Base-by-base conservation (phyloP, 2,888 invertebrate species). In the Euspilapteryx auroguttella region DNA sequence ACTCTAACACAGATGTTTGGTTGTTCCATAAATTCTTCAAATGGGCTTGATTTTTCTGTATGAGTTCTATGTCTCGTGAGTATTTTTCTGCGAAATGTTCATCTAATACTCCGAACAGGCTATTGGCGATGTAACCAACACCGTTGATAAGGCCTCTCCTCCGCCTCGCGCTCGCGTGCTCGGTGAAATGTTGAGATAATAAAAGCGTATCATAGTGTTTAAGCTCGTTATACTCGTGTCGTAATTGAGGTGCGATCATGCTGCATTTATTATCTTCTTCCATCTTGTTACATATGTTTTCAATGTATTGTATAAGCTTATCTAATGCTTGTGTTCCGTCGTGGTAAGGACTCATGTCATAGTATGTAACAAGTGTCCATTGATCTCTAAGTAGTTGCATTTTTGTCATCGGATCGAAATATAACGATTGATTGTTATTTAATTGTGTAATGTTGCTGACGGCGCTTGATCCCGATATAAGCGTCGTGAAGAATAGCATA, bases 1-100 rank as follows among this genome's bases (percentile, higher is more conserved):
- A 24, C 22, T 40, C 37, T 7, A 38, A 30, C 2, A 40, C 15
- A 1, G 40, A 36, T 9, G 40, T 40, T 25, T 38, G 40, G 27
- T 38, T 36, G 28, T 31, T 34, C 38, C 34, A 36, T n/a, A 36
- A 11, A 20, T 15, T 3, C 2, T 17, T 17, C 14, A 34, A 23
- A 27, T 37, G 35, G 7, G 31, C 25, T 14, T 38, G 25, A 27
- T 38, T 36, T 2, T 34, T 12, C 12, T 15, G 12, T 15, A 38
- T 21, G 4, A 29, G 11, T 1, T 25, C 20, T 12, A 36, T 38
- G 25, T 39, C 34, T n/a, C 25, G 20, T 23, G 21, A 12, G 15
- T 37, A 37, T 15, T 39, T 25, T 30, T 33, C 34, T 7, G 37
- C 36, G 31, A 39, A 37, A 13, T 31, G 24, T 6, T 37, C 33